Evolutionary conservation across 1,140 invertebrate species (phyloP).

Genomic region (Aphelinus certus): DNA sequence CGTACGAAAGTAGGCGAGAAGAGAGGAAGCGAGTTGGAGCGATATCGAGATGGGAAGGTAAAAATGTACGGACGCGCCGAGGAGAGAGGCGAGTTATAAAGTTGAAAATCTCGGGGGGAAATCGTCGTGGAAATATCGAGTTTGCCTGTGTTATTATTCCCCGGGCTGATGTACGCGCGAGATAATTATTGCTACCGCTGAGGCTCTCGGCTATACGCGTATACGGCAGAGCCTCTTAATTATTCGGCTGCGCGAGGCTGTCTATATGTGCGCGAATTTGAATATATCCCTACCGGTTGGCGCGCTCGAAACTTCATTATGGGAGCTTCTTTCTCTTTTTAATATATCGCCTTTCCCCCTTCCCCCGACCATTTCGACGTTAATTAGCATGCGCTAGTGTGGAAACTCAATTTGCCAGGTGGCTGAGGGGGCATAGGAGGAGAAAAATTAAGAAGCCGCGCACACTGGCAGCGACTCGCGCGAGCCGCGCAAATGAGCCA

Average conservation of each 20-base stretch:
- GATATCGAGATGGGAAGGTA: no score
- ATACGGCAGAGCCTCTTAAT: constrained; percentile 7
- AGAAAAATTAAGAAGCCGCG: no score
- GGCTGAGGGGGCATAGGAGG: background rate
- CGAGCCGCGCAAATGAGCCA: background rate
- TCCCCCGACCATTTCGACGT: constrained; percentile 9
- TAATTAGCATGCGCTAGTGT: constrained; percentile 26
- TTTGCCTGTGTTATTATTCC: constrained; percentile 29
- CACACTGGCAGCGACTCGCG: no score
- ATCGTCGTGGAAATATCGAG: constrained; percentile 31
- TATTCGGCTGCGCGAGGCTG: background rate
- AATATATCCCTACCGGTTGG: constrained; percentile 4
- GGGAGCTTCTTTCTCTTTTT: background rate
- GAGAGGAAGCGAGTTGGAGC: no score
- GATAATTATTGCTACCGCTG: constrained; percentile 28
- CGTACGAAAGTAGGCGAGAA: no score
- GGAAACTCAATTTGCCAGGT: constrained; percentile 26
- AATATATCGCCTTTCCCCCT: background rate
- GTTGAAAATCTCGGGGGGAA: constrained; percentile 16
- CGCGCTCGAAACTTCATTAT: constrained; percentile 10
- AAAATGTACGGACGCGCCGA: no score
- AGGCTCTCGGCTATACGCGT: background rate
- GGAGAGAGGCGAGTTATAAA: constrained; percentile 16
- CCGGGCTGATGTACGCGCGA: background rate
- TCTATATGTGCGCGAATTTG: constrained; percentile 5